These are phyloP conservation scores for Aurelia aurita complex sp. Pacific DNA, from an alignment of 30 jellyfish, hydroid and myxozoan genomes.

Conservation along the genomic window DNA sequence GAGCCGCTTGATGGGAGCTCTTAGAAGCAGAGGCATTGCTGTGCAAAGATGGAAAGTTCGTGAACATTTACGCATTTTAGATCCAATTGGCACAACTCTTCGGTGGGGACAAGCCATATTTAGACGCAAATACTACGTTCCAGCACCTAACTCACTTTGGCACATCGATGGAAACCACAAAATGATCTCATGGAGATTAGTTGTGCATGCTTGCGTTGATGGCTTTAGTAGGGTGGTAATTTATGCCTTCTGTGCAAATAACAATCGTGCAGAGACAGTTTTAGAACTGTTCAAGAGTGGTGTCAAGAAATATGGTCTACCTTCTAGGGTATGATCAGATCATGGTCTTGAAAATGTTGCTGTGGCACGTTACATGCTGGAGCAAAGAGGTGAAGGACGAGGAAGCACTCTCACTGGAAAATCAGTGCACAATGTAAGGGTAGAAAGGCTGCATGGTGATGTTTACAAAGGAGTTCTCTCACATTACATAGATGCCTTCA, in stretches of 20 bases:
- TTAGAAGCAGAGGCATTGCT: constrained; percentile 8
- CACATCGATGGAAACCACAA: constrained; percentile 63
- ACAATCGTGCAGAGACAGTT: constrained; percentile 66
- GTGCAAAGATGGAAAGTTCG: background rate
- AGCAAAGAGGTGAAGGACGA: constrained; percentile 31
- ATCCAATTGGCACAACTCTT: constrained; percentile 17
- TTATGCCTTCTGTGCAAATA: constrained; percentile 24
- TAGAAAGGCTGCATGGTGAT: constrained; percentile 51
- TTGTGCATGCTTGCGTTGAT: constrained; percentile 57
- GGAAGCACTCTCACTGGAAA: constrained; percentile 53
- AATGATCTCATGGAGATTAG: constrained; percentile 46
- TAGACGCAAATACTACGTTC: constrained; percentile 9
- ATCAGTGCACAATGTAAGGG: constrained; percentile 58
- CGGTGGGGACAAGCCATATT: constrained; percentile 21
- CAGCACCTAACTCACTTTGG: constrained; percentile 40
- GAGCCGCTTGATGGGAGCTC: constrained; percentile 27
- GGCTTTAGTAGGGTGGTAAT: constrained; percentile 44
- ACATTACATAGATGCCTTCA: constrained; percentile 20
- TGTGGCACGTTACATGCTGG: constrained; percentile 54
- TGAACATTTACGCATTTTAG: too few relatives aligned
- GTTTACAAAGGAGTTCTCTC: constrained; percentile 42
- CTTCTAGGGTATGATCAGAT: constrained; percentile 67
- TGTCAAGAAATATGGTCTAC: constrained; percentile 41
- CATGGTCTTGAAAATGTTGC: constrained; percentile 64
- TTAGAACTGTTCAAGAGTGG: constrained; percentile 36